Conservation (phyloP, 2,113 vertebrate species). For the Heterotis niloticus region DNA sequence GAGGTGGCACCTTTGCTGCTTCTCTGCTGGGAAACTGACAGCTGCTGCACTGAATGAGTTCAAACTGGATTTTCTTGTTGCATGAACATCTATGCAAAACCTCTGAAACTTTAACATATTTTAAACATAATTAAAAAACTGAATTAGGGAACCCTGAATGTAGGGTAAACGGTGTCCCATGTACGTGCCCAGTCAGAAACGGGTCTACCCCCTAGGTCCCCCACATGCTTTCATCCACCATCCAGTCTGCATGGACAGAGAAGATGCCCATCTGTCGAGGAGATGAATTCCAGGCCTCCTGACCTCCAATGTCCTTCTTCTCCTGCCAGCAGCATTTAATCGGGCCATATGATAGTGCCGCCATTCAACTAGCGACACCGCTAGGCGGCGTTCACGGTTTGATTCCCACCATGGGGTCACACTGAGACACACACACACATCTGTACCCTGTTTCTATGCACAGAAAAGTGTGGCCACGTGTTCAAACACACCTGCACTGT, state of each 20-base stretch:
- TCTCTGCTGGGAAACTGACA: too few relatives aligned
- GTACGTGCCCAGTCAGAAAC: background rate
- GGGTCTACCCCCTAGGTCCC: background rate
- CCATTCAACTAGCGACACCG: too few relatives aligned
- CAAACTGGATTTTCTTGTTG: too few relatives aligned
- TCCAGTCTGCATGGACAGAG: background rate
- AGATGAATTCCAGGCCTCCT: constrained; percentile 5
- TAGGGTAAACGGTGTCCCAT: background rate
- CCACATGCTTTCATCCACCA: background rate
- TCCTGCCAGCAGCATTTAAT: background rate
- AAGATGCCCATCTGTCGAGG: background rate
- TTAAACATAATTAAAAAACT: too few relatives aligned
- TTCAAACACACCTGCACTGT: too few relatives aligned
- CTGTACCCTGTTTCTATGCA: background rate
- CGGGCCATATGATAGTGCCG: background rate
- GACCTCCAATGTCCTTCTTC: background rate
- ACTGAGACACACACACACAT: background rate
- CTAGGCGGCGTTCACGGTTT: too few relatives aligned
- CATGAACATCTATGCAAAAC: too few relatives aligned
- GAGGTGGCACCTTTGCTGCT: too few relatives aligned
- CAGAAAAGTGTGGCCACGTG: too few relatives aligned
- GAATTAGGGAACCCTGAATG: background rate
- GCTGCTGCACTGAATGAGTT: too few relatives aligned
- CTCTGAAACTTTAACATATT: too few relatives aligned
- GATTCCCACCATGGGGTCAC: background rate